Evolutionary conservation across 92 coral and sea anemone species (phyloP).

Genomic region (Hydrozoanthus gracilis): DNA sequence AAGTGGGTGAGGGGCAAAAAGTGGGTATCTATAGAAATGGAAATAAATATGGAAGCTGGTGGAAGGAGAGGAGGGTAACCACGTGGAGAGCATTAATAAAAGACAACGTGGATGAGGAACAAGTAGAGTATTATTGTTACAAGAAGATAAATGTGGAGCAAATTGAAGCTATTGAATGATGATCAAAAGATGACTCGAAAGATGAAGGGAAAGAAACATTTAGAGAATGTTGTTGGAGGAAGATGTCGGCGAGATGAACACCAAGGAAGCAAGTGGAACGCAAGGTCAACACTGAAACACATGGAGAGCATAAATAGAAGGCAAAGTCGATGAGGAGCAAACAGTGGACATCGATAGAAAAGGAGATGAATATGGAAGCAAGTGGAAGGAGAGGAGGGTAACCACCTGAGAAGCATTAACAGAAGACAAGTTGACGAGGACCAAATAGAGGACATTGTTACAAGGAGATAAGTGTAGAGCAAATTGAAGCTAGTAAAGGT

Average conservation of each 20-base stretch:
- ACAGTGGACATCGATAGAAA: neutral
- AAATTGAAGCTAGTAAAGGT: neutral
- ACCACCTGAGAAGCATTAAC: neutral
- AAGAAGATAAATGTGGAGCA: too few species aligned
- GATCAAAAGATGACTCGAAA: too few species aligned
- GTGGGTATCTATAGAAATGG: too few species aligned
- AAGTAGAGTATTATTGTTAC: too few species aligned
- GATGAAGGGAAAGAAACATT: too few species aligned
- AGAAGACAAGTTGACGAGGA: neutral
- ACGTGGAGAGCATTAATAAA: neutral
- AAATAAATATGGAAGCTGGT: too few species aligned
- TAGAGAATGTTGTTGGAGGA: neutral
- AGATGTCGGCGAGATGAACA: neutral
- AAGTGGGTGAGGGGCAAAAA: too few species aligned
- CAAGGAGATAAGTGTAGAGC: neutral
- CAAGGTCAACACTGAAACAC: neutral
- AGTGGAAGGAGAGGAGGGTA: neutral
- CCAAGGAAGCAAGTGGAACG: neutral
- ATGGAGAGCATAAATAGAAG: slow-evolving; percentile 1
- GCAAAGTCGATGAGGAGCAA: neutral
- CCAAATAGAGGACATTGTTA: neutral
- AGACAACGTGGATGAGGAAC: neutral
- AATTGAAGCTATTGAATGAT: too few species aligned
- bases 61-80: neutral
- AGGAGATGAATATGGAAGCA: neutral